Base-by-base conservation (phyloP, 92 coral and sea anemone species). In the Montipora capitata region DNA sequence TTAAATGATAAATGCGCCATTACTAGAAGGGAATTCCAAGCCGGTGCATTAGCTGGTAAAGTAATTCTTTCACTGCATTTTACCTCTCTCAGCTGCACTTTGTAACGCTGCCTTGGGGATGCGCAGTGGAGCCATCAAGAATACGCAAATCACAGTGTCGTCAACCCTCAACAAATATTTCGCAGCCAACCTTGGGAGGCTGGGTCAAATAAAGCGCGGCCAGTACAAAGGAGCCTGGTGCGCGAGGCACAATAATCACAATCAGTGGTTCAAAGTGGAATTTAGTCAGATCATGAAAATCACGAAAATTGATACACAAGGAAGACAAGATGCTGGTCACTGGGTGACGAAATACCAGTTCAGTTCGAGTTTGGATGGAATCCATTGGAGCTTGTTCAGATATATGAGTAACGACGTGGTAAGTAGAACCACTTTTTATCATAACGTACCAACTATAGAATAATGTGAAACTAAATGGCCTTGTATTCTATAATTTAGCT, bases 201-300 rank as follows among this genome's bases (percentile, higher is more conserved):
- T 91, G 15, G 74, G 77, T 11, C 16, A 40, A 12, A 64, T 42
- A 45, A 82, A 78, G 62, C 85, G 81, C 8, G 92, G 94, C 11
- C 73, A 87, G 54, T 80, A 63, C 44, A 71, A 62, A 4, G 94
- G 94, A 35, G 89, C 84, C 48, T 87, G 94, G 94, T 68, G 88
- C 74, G 89, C 92, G 39, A 45, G 89, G 63, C 86, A 87, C 89
- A 91, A 91, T 89, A 91, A 91, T 76, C 87, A 87, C 66, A 73
- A 94, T 18, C 97, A 94, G 43, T 94, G 89, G 86, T 51, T 92
- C 5, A 83, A 95, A 84, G 91, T 91, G 65, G 94, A 93, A 78
- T 90, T 95, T 84, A 77, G 87, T 40, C 82, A 86, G 8, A 62
- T 86, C n/a, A 85, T 86, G 79, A 77, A 83, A 77, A 91, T 95